Evolutionary conservation across 2,888 invertebrate genomes (phyloP).

Genomic region (Tipula helvola): DNA sequence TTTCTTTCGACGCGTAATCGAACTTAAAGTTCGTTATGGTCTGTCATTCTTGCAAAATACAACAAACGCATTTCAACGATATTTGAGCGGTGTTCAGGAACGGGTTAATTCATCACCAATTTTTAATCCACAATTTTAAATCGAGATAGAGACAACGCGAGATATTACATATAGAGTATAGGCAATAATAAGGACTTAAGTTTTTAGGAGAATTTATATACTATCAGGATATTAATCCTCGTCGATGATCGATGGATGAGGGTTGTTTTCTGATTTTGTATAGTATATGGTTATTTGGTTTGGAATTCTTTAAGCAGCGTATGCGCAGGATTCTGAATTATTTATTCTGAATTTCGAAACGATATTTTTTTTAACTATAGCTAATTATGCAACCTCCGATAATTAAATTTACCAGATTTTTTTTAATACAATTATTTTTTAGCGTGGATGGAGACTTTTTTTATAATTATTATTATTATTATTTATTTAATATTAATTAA

Average conservation of each 20-base stretch:
- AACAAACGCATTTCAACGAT: constrained; percentile 51
- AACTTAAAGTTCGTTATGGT: constrained; percentile 54
- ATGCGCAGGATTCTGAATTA: neutral
- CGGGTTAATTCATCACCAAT: constrained; percentile 14
- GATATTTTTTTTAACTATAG: neutral
- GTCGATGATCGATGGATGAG: neutral
- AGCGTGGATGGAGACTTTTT: neutral
- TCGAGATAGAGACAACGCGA: neutral
- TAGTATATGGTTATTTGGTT: neutral
- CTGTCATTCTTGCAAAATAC: constrained; percentile 54
- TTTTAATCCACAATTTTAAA: neutral
- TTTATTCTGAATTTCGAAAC: neutral
- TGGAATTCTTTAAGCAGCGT: neutral
- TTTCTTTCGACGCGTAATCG: constrained; percentile 49
- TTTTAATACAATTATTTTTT: neutral
- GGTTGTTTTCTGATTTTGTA: neutral
- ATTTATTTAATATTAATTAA: neutral
- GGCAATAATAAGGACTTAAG: neutral
- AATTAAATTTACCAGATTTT: neutral
- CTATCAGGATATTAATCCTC: neutral
- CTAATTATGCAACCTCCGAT: neutral
- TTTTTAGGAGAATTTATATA: neutral
- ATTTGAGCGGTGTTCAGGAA: constrained; percentile 46
- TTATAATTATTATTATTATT: neutral
- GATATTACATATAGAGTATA: neutral